Percentiles rank a stretch among this genome's conserved stretches.
phyloP scores from a whole-genome alignment of 2,113 vertebrate genomes.

The Elaphurus davidianus region DNA sequence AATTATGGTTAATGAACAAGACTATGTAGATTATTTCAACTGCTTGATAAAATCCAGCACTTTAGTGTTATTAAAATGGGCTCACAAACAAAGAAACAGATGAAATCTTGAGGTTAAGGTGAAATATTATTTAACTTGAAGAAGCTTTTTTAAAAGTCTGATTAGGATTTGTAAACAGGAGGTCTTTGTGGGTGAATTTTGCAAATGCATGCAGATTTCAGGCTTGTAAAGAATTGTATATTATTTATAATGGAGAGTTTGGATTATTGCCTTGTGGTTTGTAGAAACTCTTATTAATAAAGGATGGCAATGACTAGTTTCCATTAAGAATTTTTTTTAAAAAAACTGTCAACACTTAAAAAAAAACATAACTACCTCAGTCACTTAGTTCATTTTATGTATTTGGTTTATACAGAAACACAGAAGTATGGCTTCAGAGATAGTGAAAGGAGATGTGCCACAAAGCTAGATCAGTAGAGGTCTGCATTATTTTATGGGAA shows the following conservation, averaged over 20 bases:
- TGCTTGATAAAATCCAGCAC: background rate
- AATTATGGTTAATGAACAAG: background rate
- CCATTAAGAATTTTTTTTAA: slow-evolving; percentile 54
- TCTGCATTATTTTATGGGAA: background rate
- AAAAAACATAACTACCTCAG: slow-evolving; percentile 57
- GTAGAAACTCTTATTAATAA: slow-evolving; percentile 65
- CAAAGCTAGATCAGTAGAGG: background rate
- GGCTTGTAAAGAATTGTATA: slow-evolving; percentile 31
- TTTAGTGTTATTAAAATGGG: background rate
- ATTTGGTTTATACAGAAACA: slow-evolving; percentile 65
- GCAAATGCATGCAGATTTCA: slow-evolving; percentile 50
- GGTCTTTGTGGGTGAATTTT: slow-evolving; percentile 14
- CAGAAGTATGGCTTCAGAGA: background rate
- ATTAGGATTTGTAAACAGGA: slow-evolving; percentile 9
- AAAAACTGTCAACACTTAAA: slow-evolving; percentile 65
- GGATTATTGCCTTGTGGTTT: slow-evolving; percentile 70
- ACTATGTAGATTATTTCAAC: background rate
- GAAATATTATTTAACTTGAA: background rate
- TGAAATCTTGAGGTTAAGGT: background rate
- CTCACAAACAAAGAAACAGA: background rate
- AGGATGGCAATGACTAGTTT: slow-evolving; percentile 68
- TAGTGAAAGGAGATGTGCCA: background rate
- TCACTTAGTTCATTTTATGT: background rate
- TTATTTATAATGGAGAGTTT: slow-evolving; percentile 56
- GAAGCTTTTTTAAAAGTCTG: background rate